Base-by-base conservation (phyloP, 2,888 invertebrate genomes). In the Aporophyla nigra region DNA sequence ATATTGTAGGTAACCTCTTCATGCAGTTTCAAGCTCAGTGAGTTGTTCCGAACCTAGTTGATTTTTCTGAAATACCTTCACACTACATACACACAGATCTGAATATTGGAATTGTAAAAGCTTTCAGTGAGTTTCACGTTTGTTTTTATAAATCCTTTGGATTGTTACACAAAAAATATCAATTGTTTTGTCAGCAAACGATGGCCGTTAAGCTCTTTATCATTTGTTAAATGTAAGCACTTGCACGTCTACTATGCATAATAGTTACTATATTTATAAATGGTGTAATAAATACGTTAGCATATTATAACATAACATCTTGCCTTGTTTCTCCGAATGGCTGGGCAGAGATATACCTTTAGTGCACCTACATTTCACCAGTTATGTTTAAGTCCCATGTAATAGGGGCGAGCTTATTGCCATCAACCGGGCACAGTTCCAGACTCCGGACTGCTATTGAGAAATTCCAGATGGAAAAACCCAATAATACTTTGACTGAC, bases 1-100 rank as follows among this genome's bases (percentile, higher is more conserved):
- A 27, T 49, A 16, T 4, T n/a, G 9, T 27, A 27, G 1, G 14
- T 49, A 58, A 43, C 40, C 33, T 69, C 65, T 54, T 24, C 16
- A 65, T 54, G 14, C 61, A 84, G 74, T 58, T 84, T 79, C 71
- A 33, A 56, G 61, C 61, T 80, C 74, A 79, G 16, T 84, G 71
- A 46, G n/a, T 16, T 19, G 24, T 43, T 53, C 5, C 19, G 24
- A 46, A 63, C 49, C 21, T n/a, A n/a, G 49, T 67, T 66, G 40
- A 67, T 73, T 73, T 82, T 62, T 71, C 59, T 19, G 40, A 56
- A 59, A 59, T 65, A n/a, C 27, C n/a, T 56, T 68, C n/a, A 16
- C 24, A 66, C 40, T 43, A 72, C 24, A 51, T 14, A 16, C 49
- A 27, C n/a, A 40, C 24, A 12, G 21, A 33, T 74, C 40, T 43